phyloP scores from a whole-genome alignment of 2,113 vertebrate species.

The Platysteira castanea region DNA sequence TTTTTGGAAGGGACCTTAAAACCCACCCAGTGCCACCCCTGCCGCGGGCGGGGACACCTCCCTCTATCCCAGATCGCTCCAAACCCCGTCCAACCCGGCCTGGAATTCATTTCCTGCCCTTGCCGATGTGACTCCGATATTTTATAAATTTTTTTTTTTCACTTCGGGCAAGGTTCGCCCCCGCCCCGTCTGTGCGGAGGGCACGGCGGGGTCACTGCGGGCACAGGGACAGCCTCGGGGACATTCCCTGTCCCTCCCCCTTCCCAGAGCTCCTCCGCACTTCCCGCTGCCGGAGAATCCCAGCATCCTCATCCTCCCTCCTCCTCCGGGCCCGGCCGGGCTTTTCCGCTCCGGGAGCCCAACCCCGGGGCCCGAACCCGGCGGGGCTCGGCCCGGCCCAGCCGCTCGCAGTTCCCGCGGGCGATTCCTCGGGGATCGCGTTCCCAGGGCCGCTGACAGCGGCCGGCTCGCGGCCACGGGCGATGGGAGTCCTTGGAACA shows the following conservation, averaged over 20 bases:
- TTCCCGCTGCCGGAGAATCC: background rate
- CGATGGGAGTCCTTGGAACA: background rate
- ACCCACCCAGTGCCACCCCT: background rate
- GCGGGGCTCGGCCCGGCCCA: background rate
- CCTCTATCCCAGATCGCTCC: fast-evolving
- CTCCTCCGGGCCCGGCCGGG: fast-evolving
- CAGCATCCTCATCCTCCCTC: background rate
- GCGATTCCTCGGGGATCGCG: background rate
- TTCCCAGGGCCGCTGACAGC: background rate
- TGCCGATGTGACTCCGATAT: fast-evolving
- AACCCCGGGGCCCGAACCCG: fast-evolving
- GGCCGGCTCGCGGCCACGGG: background rate
- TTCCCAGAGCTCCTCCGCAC: background rate
- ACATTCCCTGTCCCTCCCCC: fast-evolving
- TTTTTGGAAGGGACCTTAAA: fast-evolving
- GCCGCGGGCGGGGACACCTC: background rate
- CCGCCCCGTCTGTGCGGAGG: background rate
- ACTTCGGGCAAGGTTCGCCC: background rate
- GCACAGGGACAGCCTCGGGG: background rate
- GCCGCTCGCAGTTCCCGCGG: background rate
- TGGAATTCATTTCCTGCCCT: too few relatives aligned
- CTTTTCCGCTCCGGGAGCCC: background rate
- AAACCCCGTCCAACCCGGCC: background rate
- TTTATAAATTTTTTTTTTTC: background rate
- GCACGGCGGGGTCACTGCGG: background rate